Evolutionary conservation across 1,140 invertebrate genomes (phyloP).

Genomic region (Sminthurides bifidus): DNA sequence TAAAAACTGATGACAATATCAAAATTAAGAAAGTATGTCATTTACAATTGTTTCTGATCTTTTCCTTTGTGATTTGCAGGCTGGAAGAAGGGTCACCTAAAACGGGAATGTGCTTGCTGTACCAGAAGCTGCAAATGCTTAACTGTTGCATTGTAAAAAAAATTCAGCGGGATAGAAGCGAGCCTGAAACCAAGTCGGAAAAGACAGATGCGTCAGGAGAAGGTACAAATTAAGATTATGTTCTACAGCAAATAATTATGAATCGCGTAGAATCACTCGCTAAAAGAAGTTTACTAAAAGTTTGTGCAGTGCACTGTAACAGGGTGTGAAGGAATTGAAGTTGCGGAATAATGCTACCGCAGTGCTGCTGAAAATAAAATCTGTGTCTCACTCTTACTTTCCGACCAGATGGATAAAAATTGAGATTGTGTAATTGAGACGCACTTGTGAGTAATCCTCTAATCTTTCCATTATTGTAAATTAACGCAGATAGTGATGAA

Average conservation of each 20-base stretch:
- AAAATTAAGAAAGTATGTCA: too few relatives aligned
- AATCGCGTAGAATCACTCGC: background rate
- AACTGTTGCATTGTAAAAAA: conserved; percentile 85
- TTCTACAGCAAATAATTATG: background rate
- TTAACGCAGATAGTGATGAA: conserved; percentile 42
- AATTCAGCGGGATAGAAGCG: conserved; percentile 40
- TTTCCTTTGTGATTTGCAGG: conserved; percentile 44
- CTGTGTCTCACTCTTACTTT: too few relatives aligned
- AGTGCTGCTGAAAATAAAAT: background rate
- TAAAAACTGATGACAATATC: too few relatives aligned
- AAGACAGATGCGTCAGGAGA: conserved; percentile 10
- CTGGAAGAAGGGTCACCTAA: conserved; percentile 65
- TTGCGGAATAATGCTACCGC: background rate
- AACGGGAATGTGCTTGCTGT: conserved; percentile 72
- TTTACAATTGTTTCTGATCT: conserved; percentile 3
- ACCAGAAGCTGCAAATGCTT: conserved; percentile 92
- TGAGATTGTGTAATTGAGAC: background rate
- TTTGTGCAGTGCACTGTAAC: background rate
- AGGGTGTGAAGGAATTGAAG: background rate
- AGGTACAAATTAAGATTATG: background rate
- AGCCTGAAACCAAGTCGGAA: conserved; percentile 33
- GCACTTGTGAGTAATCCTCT: conserved; percentile 2
- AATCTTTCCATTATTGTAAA: conserved; percentile 10
- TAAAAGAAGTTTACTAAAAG: background rate
- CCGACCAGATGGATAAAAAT: too few relatives aligned